phyloP scores from a whole-genome alignment of 2,797 vertebrate species.

The Hipposideros larvatus region DNA sequence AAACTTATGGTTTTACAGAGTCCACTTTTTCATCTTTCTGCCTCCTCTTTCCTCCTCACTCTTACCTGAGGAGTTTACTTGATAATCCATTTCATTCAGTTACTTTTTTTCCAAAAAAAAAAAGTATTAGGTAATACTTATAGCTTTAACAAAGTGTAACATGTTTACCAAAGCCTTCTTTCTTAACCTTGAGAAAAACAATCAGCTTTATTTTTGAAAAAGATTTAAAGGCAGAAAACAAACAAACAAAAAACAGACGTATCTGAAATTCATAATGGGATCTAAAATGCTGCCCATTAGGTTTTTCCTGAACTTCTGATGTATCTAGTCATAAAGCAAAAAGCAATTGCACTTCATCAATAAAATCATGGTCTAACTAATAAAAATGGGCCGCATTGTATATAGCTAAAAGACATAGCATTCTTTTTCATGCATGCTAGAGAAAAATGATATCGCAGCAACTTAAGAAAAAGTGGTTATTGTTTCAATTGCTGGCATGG shows the following conservation, averaged over 20 bases:
- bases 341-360: background rate
- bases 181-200: slow-evolving; percentile 7
- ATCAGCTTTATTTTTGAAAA: slow-evolving; percentile 30
- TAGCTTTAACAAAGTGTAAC: background rate
- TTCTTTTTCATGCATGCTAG: background rate
- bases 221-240: background rate
- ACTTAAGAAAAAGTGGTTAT: slow-evolving; percentile 8
- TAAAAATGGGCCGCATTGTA: background rate
- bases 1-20: background rate
- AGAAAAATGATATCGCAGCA: slow-evolving; percentile 22
- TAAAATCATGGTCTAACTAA: background rate
- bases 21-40: background rate
- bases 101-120: background rate
- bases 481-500: slow-evolving; percentile 25
- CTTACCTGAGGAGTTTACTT: background rate
- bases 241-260: background rate
- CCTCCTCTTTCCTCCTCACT: background rate
- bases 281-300: background rate
- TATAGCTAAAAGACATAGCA: background rate
- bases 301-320: slow-evolving; percentile 26
- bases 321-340: background rate
- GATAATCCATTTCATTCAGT: background rate
- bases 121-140: background rate
- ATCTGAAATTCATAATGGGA: slow-evolving; percentile 11
- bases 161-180: slow-evolving; percentile 19